Evolutionary conservation across 2,888 invertebrate species (phyloP).

Genomic region (Clistopyga incitator): DNA sequence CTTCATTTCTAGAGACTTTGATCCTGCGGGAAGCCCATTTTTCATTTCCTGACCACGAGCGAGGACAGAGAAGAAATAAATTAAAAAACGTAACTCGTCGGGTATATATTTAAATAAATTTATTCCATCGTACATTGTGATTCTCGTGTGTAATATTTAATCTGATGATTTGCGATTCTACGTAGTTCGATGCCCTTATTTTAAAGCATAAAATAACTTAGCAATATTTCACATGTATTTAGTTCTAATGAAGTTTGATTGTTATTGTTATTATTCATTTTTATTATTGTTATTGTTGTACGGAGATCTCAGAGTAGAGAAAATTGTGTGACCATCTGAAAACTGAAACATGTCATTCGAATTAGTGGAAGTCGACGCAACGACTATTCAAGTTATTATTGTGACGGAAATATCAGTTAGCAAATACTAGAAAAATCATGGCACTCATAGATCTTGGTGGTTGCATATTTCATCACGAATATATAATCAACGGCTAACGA

Average conservation of each 20-base stretch:
- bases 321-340: neutral
- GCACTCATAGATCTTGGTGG: slow-evolving; percentile 75
- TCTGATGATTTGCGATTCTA: neutral
- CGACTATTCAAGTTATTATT: neutral
- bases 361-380: neutral
- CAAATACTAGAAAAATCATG: slow-evolving; percentile 73
- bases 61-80: neutral
- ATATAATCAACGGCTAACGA: neutral
- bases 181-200: neutral
- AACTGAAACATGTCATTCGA: neutral
- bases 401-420: slow-evolving; percentile 66
- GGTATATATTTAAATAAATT: neutral
- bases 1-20: slow-evolving; percentile 2
- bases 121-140: neutral
- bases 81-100: neutral
- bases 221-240: no score
- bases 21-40: slow-evolving; percentile 5
- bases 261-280: no score
- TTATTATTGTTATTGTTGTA: no score
- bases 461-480: slow-evolving; percentile 69
- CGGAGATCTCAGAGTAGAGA: no score
- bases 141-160: neutral
- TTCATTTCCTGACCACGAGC: neutral
- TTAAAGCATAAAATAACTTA: slow-evolving; percentile 5
- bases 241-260: no score